These are phyloP conservation scores for Dysdera silvatica DNA, from an alignment of 1,140 invertebrate genomes.

Conservation along the genomic window DNA sequence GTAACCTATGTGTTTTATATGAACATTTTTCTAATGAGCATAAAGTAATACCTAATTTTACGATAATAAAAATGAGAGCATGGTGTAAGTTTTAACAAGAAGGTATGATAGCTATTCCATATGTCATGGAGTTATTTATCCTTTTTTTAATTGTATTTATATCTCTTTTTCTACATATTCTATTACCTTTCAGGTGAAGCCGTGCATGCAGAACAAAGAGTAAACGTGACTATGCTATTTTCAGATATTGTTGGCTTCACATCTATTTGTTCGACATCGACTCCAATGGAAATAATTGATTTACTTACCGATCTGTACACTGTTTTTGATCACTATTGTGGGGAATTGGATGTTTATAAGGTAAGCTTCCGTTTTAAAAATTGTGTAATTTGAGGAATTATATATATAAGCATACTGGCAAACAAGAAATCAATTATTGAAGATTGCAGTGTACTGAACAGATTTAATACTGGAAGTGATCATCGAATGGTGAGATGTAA, in stretches of 20 bases:
- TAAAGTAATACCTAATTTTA: too few relatives aligned
- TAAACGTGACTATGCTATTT: constrained; percentile 92
- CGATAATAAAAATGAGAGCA: not conserved
- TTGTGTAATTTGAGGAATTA: too few relatives aligned
- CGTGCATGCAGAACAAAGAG: constrained; percentile 89
- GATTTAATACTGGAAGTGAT: too few relatives aligned
- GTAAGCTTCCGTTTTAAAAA: constrained; percentile 48
- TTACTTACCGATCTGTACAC: constrained; percentile 93
- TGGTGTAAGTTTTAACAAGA: not conserved
- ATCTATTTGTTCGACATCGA: constrained; percentile 87
- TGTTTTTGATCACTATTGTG: constrained; percentile 85
- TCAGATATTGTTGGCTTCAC: constrained; percentile 98
- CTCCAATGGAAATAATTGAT: constrained; percentile 82
- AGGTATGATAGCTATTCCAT: not conserved
- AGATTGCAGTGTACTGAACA: too few relatives aligned
- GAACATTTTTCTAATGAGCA: too few relatives aligned
- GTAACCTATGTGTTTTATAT: too few relatives aligned
- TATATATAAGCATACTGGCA: too few relatives aligned
- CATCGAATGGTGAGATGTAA: too few relatives aligned
- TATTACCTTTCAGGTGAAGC: constrained; percentile 57
- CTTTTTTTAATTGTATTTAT: not conserved
- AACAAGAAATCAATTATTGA: too few relatives aligned
- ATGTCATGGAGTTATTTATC: not conserved
- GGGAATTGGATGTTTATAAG: constrained; percentile 92
- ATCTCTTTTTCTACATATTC: constrained; percentile 55